Percentiles rank a stretch among this genome's conserved stretches.
These are phyloP conservation scores for Carassius gibelio DNA, from an alignment of 2,113 vertebrate genomes.

Conservation along the genomic window DNA sequence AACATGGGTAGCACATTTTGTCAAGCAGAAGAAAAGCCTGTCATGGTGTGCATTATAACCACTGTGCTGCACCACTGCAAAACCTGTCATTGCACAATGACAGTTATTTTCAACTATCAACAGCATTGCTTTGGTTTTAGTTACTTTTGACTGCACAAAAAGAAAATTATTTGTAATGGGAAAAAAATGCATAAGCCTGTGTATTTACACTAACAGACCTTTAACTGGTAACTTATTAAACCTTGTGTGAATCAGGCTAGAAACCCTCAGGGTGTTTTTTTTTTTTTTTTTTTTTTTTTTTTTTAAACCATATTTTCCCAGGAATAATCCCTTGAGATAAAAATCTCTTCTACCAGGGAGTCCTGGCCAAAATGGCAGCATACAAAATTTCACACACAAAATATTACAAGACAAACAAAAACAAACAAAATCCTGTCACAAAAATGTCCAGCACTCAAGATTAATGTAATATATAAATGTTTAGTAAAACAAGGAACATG, in stretches of 20 bases:
- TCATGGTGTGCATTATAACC: no score
- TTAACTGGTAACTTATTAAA: neutral
- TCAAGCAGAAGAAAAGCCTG: neutral
- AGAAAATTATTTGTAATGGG: neutral
- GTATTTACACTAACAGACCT: neutral
- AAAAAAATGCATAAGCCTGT: neutral
- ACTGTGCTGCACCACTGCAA: neutral
- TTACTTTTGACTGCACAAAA: neutral
- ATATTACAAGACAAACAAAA: no score
- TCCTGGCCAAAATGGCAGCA: no score
- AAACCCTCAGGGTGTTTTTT: neutral
- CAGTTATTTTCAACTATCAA: neutral
- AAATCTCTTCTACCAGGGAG: no score
- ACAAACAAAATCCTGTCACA: no score
- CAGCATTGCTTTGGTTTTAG: neutral
- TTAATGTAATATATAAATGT: no score
- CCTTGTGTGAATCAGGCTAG: neutral
- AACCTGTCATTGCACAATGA: neutral
- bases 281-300: no score
- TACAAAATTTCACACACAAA: no score
- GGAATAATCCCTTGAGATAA: no score
- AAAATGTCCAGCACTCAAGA: no score
- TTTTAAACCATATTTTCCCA: no score
- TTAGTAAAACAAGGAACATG: no score
- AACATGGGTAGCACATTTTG: neutral